These are phyloP conservation scores for Diorhabda elongata DNA, from an alignment of 1,140 invertebrate genomes.

Conservation along the genomic window DNA sequence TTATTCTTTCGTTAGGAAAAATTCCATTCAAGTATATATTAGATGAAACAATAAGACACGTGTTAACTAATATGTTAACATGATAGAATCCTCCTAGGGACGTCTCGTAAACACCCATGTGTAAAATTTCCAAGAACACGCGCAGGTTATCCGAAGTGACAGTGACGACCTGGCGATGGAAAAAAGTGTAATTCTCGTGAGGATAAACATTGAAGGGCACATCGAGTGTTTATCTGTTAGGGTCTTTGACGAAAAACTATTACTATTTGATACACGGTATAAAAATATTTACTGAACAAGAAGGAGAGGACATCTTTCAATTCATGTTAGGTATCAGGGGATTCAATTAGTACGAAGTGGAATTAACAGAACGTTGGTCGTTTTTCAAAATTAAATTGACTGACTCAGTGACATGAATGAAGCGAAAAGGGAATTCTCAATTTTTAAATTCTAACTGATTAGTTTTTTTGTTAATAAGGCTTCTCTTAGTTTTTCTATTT, in stretches of 20 bases:
- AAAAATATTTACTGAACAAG: neutral
- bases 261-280: neutral
- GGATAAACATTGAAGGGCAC: slow-evolving; percentile 1
- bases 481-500: no score
- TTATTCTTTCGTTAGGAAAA: no score
- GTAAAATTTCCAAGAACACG: neutral
- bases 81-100: neutral
- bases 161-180: slow-evolving; percentile 1
- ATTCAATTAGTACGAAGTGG: no score
- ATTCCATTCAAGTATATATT: no score
- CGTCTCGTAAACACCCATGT: neutral
- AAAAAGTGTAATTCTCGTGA: neutral
- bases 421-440: no score
- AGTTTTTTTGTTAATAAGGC: no score
- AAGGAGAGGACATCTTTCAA: neutral
- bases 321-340: no score
- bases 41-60: no score
- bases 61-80: neutral
- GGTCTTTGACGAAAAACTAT: neutral
- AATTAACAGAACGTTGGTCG: no score
- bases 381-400: no score
- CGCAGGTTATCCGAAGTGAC: neutral
- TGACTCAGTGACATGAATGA: no score
- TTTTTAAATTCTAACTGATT: no score
- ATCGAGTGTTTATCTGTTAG: neutral